Conservation (phyloP, 2,113 vertebrate genomes). For the Desmodus rotundus region DNA sequence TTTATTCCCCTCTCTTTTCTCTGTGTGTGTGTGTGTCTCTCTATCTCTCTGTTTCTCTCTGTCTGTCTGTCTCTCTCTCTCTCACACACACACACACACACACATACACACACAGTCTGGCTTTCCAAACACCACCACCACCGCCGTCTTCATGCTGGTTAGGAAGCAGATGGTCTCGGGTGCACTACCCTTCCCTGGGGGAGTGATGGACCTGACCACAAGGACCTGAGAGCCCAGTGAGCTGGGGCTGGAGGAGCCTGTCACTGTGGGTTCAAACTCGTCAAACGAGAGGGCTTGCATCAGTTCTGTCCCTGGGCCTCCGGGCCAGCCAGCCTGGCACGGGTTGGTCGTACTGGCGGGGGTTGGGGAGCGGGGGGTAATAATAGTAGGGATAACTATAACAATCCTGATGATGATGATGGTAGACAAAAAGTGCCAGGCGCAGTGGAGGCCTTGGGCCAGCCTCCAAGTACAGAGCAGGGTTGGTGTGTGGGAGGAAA, state of each 20-base stretch:
- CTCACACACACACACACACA: neutral
- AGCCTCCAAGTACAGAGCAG: constrained; percentile 45
- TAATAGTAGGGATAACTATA: neutral
- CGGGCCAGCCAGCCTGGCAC: constrained; percentile 41
- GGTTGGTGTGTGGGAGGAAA: neutral
- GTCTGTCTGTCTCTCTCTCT: neutral
- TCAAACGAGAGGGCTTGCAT: constrained; percentile 56
- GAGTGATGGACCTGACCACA: neutral
- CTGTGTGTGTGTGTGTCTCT: neutral
- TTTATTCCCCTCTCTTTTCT: neutral
- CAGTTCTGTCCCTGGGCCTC: neutral
- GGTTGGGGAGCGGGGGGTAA: no score
- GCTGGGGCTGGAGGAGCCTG: neutral
- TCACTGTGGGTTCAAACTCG: constrained; percentile 18
- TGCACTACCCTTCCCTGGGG: neutral
- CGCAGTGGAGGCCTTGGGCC: constrained; percentile 15
- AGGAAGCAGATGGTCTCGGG: constrained; percentile 55
- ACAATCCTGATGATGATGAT: neutral
- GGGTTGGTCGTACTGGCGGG: neutral
- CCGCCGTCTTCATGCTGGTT: constrained; percentile 12
- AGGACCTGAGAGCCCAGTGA: neutral
- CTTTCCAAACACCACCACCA: neutral
- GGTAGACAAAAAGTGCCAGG: neutral
- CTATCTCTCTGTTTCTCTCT: neutral
- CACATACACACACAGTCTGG: neutral